A percentile compares a stretch with the other conserved stretches of the same genome.
Conservation (phyloP, 2,113 vertebrate genomes). For the Serilophus lunatus region DNA sequence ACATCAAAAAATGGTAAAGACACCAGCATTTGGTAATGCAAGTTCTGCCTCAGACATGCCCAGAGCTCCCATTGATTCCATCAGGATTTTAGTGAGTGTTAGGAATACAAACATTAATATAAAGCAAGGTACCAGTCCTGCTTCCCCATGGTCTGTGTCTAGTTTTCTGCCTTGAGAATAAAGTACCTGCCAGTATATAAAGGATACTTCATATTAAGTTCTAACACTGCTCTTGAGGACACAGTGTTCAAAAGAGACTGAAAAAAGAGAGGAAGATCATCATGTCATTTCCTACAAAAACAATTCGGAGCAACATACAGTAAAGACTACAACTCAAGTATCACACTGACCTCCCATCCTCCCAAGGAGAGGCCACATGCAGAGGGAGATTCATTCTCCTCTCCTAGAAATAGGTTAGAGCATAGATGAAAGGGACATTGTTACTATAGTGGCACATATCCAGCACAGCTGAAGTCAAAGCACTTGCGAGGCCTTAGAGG, state of each 20-base stretch:
- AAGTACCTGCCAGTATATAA: background rate
- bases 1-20: background rate
- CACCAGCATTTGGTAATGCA: fast-evolving
- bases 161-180: background rate
- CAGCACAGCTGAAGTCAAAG: background rate
- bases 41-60: background rate
- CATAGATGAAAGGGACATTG: background rate
- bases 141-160: background rate
- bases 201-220: background rate
- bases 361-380: fast-evolving
- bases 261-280: background rate
- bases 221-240: background rate
- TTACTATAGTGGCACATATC: background rate
- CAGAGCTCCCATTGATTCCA: background rate
- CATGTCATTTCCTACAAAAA: background rate
- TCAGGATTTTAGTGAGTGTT: background rate
- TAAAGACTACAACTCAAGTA: background rate
- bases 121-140: background rate
- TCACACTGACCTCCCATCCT: background rate
- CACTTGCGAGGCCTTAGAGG: background rate
- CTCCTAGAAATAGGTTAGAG: background rate
- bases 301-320: fast-evolving
- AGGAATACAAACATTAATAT: background rate
- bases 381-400: background rate
- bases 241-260: background rate